Base-by-base conservation (phyloP, 1,140 invertebrate species). In the Carposina sasakii region DNA sequence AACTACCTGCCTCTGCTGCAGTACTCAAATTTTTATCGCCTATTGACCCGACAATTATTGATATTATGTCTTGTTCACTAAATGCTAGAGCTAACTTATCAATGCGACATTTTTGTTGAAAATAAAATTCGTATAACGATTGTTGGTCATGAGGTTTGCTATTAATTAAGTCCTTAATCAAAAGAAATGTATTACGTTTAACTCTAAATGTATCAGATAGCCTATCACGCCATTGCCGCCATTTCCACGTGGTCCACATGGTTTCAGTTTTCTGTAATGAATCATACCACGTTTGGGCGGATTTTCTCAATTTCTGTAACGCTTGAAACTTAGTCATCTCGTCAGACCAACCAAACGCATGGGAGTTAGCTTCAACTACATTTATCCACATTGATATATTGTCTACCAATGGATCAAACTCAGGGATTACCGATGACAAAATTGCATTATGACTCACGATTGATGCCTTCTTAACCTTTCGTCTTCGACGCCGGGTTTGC, bases 51-150 rank as follows among this genome's bases (percentile, higher is more conserved):
- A 54, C 42, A 19, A 54, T 54, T 6, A 54, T 45, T 17, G 52
- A 54, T 1, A 54, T 39, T 12, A 54, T 43, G 30, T 54, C 46
- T 5, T 12, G 37, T 20, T 53, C 52, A 8, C 5, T 12, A 42
- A 54, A 54, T 10, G 4, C 4, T 42, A 53, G 28, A 12, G n/a
- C 3, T 21, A 53, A 16, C 13, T 31, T 31, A 42, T 53, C 51
- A n/a, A 53, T 53, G 20, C 22, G 24, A 16, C 13, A 4, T 20
- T 47, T 53, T 47, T 53, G 51, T 19, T 47, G 23, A 31, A 64
- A 58, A 41, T 52, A 59, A 48, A 63, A 60, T 48, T 63, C 61
- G 21, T 60, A 63, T 13, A 60, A 41, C 1, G 62, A 61, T 37
- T 65, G 58, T 16, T 42, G 33, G 8, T 33, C 4, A 0, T 24